Base-by-base conservation (phyloP, 2,797 vertebrate species). In the Microctenopoma stevenorrisi region DNA sequence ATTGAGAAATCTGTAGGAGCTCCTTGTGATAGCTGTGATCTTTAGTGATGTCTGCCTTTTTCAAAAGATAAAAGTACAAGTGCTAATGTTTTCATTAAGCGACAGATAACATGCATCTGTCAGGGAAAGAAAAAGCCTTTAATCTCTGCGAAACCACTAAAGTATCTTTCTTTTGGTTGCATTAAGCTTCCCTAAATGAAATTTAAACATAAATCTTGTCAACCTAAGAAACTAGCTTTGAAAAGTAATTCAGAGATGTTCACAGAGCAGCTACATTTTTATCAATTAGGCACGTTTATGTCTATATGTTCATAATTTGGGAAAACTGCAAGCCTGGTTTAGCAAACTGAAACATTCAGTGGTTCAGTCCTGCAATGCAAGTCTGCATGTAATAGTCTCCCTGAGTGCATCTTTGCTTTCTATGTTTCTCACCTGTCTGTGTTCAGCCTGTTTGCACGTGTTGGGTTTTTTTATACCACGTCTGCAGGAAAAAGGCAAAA, bases 71-170 rank as follows among this genome's bases (percentile, higher is more conserved):
- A 85, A 88, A 86, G 73, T 40, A 14, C 28, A 71, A 28, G 38
- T 11, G 1, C 22, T 76, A 72, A 82, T 81, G 74, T 76, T 78
- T 77, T 84, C 60, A 75, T 82, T 82, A 84, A 68, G 71, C 60
- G 70, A 74, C 76, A 84, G 66, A 67, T 13, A 63, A 48, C 75
- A 51, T 52, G 68, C 73, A 75, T 68, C 73, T 76, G 66, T 56
- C 64, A 70, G 54, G 5, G 14, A 47, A 25, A 49, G 35, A 62
- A 74, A 37, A 63, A 0, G 5, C 40, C 58, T 85, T 79, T 78
- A 79, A 81, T 83, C 77, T 79, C 68, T 18, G 18, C 47, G 58
- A 30, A 74, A 49, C 47, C 53, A 35, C 12, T 48, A 22, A 33
- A 69, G 58, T 64, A 33, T 76, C 67, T 64, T 15, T 30, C 38